These are phyloP conservation scores for Rallus crepitans DNA, from an alignment of 2,797 vertebrate genomes.

Conservation along the genomic window DNA sequence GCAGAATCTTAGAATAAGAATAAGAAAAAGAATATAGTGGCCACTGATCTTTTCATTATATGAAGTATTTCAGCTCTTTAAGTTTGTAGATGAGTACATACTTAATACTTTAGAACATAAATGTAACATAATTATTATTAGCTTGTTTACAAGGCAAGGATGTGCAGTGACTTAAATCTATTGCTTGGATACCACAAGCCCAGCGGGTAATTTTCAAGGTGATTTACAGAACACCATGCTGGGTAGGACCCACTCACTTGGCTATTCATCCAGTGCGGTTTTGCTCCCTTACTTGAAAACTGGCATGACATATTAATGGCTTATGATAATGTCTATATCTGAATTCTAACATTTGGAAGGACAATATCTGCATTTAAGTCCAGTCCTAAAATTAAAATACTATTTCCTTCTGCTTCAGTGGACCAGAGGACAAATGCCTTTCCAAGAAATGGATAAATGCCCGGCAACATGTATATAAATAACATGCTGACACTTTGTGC, in stretches of 20 bases:
- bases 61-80: neutral
- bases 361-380: neutral
- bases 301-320: neutral
- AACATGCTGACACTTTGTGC: neutral
- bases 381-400: slow-evolving; percentile 3
- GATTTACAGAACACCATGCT: neutral
- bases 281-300: neutral
- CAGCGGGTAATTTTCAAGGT: neutral
- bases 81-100: neutral
- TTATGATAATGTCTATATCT: neutral
- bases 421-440: neutral
- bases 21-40: neutral
- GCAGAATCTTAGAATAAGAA: too few species aligned
- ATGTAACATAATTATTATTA: neutral
- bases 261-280: neutral
- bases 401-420: neutral
- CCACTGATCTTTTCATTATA: neutral
- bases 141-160: neutral
- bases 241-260: neutral
- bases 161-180: neutral
- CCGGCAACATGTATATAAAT: neutral
- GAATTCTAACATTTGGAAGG: neutral
- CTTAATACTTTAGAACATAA: neutral
- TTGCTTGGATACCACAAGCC: neutral
- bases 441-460: neutral